Evolutionary conservation across 1,140 invertebrate genomes (phyloP).

Genomic region (Pseudoatta argentina): DNA sequence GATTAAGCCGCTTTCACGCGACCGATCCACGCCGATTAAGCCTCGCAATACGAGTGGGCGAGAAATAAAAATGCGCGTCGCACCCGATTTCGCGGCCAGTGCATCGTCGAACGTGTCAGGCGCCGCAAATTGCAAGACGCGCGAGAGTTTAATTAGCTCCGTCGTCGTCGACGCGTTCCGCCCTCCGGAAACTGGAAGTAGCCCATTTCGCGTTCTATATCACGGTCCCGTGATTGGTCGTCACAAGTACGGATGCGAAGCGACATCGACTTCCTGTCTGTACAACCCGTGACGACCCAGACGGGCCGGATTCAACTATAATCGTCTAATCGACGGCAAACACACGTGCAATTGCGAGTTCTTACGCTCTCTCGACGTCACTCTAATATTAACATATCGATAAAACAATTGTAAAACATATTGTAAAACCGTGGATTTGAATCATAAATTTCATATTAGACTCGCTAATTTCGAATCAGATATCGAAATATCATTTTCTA

Average conservation of each 20-base stretch:
- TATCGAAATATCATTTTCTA: conserved; percentile 26
- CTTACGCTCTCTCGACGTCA: not conserved
- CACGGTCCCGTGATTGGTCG: conserved; percentile 73
- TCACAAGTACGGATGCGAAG: conserved; percentile 73
- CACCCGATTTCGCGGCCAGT: too few relatives aligned
- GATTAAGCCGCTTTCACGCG: conserved; percentile 7
- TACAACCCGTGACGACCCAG: conserved; percentile 34
- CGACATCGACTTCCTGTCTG: conserved; percentile 74
- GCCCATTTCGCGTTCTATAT: conserved; percentile 57
- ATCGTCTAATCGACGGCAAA: conserved; percentile 50
- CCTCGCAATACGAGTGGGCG: not conserved
- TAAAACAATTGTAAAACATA: not conserved
- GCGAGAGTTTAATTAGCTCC: conserved; percentile 71
- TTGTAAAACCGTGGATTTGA: not conserved
- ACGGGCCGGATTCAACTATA: conserved; percentile 53
- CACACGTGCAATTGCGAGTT: conserved; percentile 47
- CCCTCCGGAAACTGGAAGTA: conserved; percentile 66
- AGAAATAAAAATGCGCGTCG: conserved; percentile 3
- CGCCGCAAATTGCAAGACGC: conserved; percentile 58
- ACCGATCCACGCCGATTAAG: conserved; percentile 34
- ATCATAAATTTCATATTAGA: not conserved
- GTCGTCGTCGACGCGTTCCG: conserved; percentile 26
- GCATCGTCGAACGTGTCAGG: not conserved
- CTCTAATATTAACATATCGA: not conserved
- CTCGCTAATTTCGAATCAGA: not conserved